Conservation (phyloP, 2,113 vertebrate genomes). For the Brachirus orientalis region DNA sequence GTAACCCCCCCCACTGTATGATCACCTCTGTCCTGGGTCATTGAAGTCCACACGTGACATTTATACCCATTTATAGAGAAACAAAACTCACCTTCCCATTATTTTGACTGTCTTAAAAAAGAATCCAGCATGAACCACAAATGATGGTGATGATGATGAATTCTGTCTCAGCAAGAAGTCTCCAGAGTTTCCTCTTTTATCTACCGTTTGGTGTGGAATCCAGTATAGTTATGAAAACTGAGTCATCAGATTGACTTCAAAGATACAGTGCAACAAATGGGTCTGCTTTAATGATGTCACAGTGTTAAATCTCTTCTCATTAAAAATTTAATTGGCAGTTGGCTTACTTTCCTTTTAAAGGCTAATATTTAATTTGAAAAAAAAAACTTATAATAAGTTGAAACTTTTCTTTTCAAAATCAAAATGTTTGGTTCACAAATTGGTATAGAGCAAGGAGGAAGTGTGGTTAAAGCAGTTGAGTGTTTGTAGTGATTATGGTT, state of each 20-base stretch:
- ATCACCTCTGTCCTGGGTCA: too few relatives aligned
- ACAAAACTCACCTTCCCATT: conserved; percentile 1
- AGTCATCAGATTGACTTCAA: conserved; percentile 36
- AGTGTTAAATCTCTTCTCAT: background rate
- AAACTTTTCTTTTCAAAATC: background rate
- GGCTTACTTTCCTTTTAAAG: too few relatives aligned
- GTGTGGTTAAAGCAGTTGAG: background rate
- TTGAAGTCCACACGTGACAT: too few relatives aligned
- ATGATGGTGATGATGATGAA: conserved; percentile 13
- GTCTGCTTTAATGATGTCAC: conserved; percentile 39
- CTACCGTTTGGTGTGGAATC: background rate
- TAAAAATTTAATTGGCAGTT: too few relatives aligned
- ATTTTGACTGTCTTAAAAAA: background rate
- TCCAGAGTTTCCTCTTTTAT: conserved; percentile 27
- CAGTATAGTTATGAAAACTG: conserved; percentile 1
- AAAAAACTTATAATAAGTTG: too few relatives aligned
- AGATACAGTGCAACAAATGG: conserved; percentile 13
- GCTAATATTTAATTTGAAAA: too few relatives aligned
- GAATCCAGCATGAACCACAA: conserved; percentile 17
- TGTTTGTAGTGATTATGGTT: conserved; percentile 7
- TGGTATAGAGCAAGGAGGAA: conserved; percentile 1
- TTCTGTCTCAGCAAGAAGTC: conserved; percentile 24
- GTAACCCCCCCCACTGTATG: too few relatives aligned
- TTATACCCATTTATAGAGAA: conserved; percentile 4
- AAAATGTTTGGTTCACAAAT: conserved; percentile 2